Evolutionary conservation across 2,888 invertebrate species (phyloP), one percentile per base, ranked within the genome.

Genomic region (Drosophila paramelanica): DNA sequence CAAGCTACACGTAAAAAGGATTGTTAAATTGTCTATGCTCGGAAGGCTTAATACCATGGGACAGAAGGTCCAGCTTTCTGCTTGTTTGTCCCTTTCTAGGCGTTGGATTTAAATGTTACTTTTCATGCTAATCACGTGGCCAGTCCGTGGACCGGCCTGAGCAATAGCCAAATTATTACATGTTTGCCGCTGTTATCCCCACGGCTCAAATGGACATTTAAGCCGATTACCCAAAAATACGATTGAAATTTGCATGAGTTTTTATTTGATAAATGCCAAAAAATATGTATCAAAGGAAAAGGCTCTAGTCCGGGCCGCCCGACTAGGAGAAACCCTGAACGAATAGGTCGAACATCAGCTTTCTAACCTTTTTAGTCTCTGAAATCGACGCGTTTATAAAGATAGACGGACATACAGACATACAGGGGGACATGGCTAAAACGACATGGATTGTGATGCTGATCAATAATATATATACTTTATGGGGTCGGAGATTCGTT

Each of bases 211-310:
- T 61, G 57, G 55, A 67, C 51, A 66, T 88, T 89, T 89, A 83
- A 83, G 89, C 86, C 64, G 89, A 86, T 83, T 89, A 89, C 27
- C 39, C 27, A 49, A 89, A 89, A 79, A 85, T 59, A 60, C 79
- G 67, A 88, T 89, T 83, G 83, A 89, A 83, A 84, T 59, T 78
- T 72, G 65, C 53, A 64, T 69, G 81, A 68, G 69, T 57, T 3
- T 57, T 53, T 13, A 42, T 56, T 65, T 64, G 47, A 7, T 31
- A 77, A 56, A 60, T 46, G 36, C 50, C 27, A 14, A 43, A 13
- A 45, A 2, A 33, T 17, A 17, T 17, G 17, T 17, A 23, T 4
- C 23, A 23, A 23, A 4, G 2, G 23, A 23, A 0, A 23, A 4
- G 3, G 23, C 23, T 20, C 20, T 20, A 20, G 20, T 20, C 20